Evolutionary conservation across 2,113 vertebrate genomes (phyloP).

Genomic region (Pampusana beccarii): DNA sequence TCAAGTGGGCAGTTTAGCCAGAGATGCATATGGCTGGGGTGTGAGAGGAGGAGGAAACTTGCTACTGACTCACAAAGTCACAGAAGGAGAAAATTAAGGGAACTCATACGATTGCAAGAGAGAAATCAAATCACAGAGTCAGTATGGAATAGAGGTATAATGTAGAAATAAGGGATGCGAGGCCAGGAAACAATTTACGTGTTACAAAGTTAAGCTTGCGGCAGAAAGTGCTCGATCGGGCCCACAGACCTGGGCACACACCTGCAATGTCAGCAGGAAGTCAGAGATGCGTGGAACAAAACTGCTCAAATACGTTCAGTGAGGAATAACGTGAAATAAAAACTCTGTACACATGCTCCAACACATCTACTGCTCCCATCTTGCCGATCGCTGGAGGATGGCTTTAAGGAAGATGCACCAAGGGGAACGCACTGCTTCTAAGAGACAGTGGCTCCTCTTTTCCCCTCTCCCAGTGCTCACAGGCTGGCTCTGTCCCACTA

Average conservation of each 20-base stretch:
- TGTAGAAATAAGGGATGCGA: background rate
- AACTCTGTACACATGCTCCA: background rate
- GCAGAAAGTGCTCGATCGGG: background rate
- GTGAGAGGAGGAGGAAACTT: background rate
- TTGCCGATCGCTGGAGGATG: background rate
- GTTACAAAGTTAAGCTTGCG: background rate
- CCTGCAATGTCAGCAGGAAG: background rate
- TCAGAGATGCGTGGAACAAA: background rate
- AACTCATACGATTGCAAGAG: background rate
- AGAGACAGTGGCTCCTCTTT: background rate
- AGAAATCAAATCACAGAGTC: background rate
- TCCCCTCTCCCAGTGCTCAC: background rate
- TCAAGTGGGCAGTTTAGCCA: background rate
- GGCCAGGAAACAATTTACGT: background rate
- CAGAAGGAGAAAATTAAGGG: background rate
- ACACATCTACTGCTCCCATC: background rate
- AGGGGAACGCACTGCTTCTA: background rate
- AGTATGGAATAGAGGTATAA: background rate
- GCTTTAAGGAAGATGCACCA: accelerated
- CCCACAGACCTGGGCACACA: background rate
- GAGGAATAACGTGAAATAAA: background rate
- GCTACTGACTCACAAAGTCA: background rate
- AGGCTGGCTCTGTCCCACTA: background rate
- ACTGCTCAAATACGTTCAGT: background rate
- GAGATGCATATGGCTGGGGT: background rate